Evolutionary conservation across 2,797 vertebrate species (phyloP), one percentile per base, ranked within the genome.

Genomic region (Lagocephalus sceleratus): DNA sequence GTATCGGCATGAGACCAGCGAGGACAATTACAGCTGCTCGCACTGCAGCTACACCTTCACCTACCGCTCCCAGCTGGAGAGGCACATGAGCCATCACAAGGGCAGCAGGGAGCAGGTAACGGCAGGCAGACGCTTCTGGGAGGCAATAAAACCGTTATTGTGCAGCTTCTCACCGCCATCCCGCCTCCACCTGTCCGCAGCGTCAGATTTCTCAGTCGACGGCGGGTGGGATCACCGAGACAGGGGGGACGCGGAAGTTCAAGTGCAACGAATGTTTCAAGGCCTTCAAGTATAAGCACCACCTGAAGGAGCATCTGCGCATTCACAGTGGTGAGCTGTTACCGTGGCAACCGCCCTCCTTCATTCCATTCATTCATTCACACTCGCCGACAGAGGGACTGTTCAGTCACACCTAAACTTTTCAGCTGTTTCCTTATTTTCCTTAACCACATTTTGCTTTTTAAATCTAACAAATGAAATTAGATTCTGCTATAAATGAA

Each of bases 271-370:
- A 98, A 83, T 99, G 97, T 85, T 92, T 92, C 82, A 99, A 99
- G 88, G 97, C 97, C 87, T 99, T 99, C 88, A 99, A 99, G 82
- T 99, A 99, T 72, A 99, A 99, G 70, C 97, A 99, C 78, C 97
- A 99, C 84, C 92, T 99, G 81, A 99, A 99, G 86, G 97, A 99
- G 86, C 96, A 99, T 85, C 91, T 98, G 87, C 92, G 97, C 85
- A 99, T 99, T 73, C 97, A 99, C 85, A 99, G 97, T 49, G 97
- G 97, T 99, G 88, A 94, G 92, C 88, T 25, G 20, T 44, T 56
- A 39, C 47, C 5, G 2, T 2, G 7, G 49, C 32, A 57, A 62
- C 29, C 29, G 29, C 29, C 29, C 1, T 10, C 29, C 29, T 29
- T n/a, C n/a, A n/a, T n/a, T n/a, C n/a, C 29, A 10, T 9, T 29